Evolutionary conservation across 1,140 invertebrate genomes (phyloP), one percentile per base, ranked within the genome.

Genomic region (Vanessa atalanta): DNA sequence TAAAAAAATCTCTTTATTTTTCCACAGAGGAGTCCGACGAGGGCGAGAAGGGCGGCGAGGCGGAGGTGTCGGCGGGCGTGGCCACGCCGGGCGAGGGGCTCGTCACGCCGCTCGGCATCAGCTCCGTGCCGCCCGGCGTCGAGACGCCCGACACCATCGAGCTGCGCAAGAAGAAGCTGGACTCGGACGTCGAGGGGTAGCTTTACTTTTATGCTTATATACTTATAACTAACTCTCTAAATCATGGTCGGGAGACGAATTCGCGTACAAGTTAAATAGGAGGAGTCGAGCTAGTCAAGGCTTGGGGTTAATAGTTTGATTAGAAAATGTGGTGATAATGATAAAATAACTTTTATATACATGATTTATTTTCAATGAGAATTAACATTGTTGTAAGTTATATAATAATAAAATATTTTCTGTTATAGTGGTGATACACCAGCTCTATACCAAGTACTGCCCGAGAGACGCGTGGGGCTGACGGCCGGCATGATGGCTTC

Each of bases 71-170:
- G 15, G 96, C 95, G 70, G 96, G 96, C 3, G 86, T 97, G 66
- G 95, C 96, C 0, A 96, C 96, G 6, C 96, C 95, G 4, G 97
- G 97, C 12, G 97, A 98, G 91, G 98, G 98, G 7, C 93, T 99
- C 50, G 96, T 97, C 1, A 99, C 99, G 26, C 99, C 99, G 0
- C 98, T 98, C 79, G 99, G 99, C 43, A 96, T 99, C 69, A 96
- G 97, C 43, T 99, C 98, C 57, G 96, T 99, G 67, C 98, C 98
- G 20, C 96, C 97, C 61, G 99, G 99, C 65, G 94, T 99, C 83
- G 99, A 99, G 93, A 99, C 99, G 0, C 99, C 99, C 1, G 99
- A 99, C 86, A 98, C 98, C 65, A 99, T 99, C 87, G 99, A 99
- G 91, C 93, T 99, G 50, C 94, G 99, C 65, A 99, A 99, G 93